Conservation (phyloP, 2,113 vertebrate species). For the Pavo muticus region DNA sequence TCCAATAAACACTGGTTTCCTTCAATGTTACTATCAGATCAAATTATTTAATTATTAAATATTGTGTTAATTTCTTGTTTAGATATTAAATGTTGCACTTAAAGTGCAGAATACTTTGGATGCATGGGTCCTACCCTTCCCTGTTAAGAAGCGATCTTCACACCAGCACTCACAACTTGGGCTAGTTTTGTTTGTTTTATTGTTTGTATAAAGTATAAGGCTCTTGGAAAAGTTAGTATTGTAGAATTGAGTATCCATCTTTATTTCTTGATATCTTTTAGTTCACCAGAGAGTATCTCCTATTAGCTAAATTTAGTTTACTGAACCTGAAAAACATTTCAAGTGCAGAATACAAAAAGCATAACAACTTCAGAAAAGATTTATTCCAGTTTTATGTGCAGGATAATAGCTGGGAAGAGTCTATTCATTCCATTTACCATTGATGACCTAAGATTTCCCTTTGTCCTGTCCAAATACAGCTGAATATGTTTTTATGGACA, state of each 20-base stretch:
- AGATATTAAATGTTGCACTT: background rate
- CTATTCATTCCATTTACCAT: conserved; percentile 9
- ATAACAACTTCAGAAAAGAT: background rate
- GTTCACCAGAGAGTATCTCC: background rate
- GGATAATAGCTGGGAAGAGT: background rate
- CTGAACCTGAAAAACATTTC: background rate
- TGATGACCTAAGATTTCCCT: background rate
- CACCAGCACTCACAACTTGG: background rate
- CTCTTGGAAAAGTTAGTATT: background rate
- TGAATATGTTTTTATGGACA: background rate
- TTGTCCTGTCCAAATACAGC: background rate
- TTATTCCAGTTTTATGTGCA: background rate
- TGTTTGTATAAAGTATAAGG: background rate
- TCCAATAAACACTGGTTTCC: background rate
- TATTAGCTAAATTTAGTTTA: background rate
- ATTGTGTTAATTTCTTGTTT: background rate
- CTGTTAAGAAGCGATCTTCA: background rate
- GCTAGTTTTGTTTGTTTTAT: background rate
- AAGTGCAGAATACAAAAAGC: background rate
- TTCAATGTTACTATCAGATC: background rate
- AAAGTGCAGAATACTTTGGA: background rate
- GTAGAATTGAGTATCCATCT: background rate
- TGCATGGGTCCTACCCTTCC: background rate
- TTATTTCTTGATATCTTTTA: background rate
- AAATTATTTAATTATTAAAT: background rate